Conservation (phyloP, 2,797 vertebrate species). For the Leontocebus nigricollis region DNA sequence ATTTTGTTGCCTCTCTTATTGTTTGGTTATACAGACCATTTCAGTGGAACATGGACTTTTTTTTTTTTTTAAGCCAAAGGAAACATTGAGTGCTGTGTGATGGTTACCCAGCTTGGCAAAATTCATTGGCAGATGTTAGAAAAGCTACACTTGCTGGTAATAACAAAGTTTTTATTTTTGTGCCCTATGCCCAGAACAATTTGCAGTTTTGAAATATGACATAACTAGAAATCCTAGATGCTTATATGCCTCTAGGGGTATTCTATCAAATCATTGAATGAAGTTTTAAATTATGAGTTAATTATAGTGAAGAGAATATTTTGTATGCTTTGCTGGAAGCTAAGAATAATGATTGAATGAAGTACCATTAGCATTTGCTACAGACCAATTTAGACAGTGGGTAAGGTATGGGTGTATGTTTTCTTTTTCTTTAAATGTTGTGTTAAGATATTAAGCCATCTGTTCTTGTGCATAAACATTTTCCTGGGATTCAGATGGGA, state of each 20-base stretch:
- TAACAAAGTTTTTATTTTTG: constrained; percentile 61
- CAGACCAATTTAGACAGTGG: constrained; percentile 25
- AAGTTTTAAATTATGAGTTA: constrained; percentile 55
- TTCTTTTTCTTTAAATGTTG: constrained; percentile 61
- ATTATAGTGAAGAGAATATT: constrained; percentile 9
- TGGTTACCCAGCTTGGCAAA: constrained; percentile 48
- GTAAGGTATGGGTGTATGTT: constrained; percentile 44
- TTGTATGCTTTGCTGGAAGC: constrained; percentile 41
- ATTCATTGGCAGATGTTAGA: constrained; percentile 43
- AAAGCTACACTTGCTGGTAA: constrained; percentile 31
- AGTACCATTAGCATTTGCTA: constrained; percentile 55
- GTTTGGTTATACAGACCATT: constrained; percentile 40
- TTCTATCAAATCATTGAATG: constrained; percentile 29
- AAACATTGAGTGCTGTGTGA: constrained; percentile 33
- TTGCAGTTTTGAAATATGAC: constrained; percentile 40
- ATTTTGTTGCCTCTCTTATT: constrained; percentile 46
- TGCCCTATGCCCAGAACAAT: constrained; percentile 20
- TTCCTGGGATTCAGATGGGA: constrained; percentile 68
- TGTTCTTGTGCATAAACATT: constrained; percentile 71
- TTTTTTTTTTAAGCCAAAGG: constrained; percentile 21
- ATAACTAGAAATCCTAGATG: constrained; percentile 34
- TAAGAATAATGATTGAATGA: constrained; percentile 34
- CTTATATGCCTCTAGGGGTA: constrained; percentile 13
- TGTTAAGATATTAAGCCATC: constrained; percentile 72
- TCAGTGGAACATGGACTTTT: constrained; percentile 48